phyloP scores from a whole-genome alignment of 53 echinoderm and acorn worm species.

The Luidia sarsii region DNA sequence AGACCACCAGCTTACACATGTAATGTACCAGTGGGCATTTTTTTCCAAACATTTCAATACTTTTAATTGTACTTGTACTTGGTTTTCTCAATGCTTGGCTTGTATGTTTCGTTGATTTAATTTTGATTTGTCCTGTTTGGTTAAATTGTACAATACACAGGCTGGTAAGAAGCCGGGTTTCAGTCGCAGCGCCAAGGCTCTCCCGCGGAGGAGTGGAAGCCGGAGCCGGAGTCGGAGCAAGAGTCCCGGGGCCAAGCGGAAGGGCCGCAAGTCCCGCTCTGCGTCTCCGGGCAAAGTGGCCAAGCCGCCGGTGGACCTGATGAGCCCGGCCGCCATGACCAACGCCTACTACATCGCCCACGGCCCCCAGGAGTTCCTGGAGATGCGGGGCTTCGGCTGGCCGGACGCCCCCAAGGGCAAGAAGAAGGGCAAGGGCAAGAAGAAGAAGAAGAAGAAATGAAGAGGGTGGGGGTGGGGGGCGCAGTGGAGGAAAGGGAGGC shows the following conservation, averaged over 20 bases:
- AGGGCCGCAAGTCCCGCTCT: constrained; percentile 80
- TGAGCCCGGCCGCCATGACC: constrained; percentile 96
- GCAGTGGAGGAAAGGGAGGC: too few species aligned
- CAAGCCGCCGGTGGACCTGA: constrained; percentile 90
- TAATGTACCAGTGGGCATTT: too few species aligned
- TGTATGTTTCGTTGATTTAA: too few species aligned
- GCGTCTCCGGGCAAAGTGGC: constrained; percentile 75
- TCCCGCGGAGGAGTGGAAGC: constrained; percentile 58
- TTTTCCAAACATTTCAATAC: too few species aligned
- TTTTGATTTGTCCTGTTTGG: too few species aligned
- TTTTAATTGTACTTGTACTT: too few species aligned
- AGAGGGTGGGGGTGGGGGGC: too few species aligned
- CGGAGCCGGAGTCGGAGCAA: constrained; percentile 66
- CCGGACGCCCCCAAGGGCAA: constrained; percentile 92
- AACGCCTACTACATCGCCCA: constrained; percentile 99
- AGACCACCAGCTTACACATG: too few species aligned
- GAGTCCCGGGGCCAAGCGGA: constrained; percentile 81
- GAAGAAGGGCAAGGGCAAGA: constrained; percentile 73
- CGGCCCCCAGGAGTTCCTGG: constrained; percentile 88
- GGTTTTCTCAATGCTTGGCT: too few species aligned
- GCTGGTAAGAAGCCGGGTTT: constrained; percentile 84
- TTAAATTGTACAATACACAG: too few species aligned
- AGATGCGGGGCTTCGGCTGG: constrained; percentile 93
- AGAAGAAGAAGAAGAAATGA: constrained; percentile 76
- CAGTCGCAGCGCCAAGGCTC: constrained; percentile 92